Percentiles rank a stretch among this genome's conserved stretches.
phyloP scores from a whole-genome alignment of 92 coral and sea anemone genomes.

The Epizoanthus fatuus region DNA sequence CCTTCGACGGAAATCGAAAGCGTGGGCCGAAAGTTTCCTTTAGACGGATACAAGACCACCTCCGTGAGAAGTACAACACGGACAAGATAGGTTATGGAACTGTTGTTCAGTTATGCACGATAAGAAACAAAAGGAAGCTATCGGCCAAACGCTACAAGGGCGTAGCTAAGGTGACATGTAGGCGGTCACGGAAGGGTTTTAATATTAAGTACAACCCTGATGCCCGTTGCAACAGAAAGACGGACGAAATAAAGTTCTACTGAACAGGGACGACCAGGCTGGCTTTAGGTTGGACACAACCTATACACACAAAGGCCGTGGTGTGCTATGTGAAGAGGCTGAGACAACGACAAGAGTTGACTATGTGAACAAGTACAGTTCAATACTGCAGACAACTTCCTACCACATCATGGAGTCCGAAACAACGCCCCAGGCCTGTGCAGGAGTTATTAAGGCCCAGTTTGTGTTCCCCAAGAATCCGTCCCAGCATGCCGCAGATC shows the following conservation, averaged over 20 bases:
- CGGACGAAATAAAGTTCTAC: conserved; percentile 52
- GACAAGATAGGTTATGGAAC: conserved; percentile 52
- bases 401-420: conserved; percentile 60
- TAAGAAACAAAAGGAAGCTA: conserved; percentile 58
- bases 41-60: conserved; percentile 40
- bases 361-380: conserved; percentile 54
- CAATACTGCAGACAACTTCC: conserved; percentile 58
- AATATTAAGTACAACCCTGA: conserved; percentile 54
- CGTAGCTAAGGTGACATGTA: conserved; percentile 55
- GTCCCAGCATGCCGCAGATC: conserved; percentile 62
- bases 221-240: conserved; percentile 44
- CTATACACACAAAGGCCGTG: conserved; percentile 59
- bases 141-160: conserved; percentile 69
- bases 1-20: conserved; percentile 38
- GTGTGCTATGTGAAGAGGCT: conserved; percentile 46
- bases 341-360: conserved; percentile 66
- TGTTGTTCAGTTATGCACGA: conserved; percentile 64
- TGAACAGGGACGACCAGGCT: conserved; percentile 56
- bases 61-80: conserved; percentile 48
- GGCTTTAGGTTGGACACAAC: conserved; percentile 67
- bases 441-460: conserved; percentile 50
- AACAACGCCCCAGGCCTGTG: conserved; percentile 58
- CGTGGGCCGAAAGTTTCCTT: conserved; percentile 52
- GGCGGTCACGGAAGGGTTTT: conserved; percentile 59
- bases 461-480: conserved; percentile 48